Percentiles rank a stretch among this genome's conserved stretches.
These are phyloP conservation scores for Zeugodacus cucurbitae DNA, from an alignment of 1,140 invertebrate species.

Conservation along the genomic window DNA sequence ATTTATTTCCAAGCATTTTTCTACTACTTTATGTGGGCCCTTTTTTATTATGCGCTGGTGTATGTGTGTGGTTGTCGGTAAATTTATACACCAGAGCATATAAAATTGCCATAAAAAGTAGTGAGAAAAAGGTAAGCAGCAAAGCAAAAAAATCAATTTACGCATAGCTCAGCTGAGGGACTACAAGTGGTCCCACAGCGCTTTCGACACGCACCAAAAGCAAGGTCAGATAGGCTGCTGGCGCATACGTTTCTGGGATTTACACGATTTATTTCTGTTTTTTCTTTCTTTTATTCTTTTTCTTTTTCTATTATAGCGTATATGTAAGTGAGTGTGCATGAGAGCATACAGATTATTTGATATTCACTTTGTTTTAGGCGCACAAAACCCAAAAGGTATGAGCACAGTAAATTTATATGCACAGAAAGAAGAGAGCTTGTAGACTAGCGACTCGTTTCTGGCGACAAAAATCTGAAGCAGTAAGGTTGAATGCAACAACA, in stretches of 20 bases:
- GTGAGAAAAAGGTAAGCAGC: background rate
- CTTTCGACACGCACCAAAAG: background rate
- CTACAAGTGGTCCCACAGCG: background rate
- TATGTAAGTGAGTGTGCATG: background rate
- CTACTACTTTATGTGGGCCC: background rate
- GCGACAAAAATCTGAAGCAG: background rate
- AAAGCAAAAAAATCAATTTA: slow-evolving; percentile 5
- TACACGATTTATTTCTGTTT: background rate
- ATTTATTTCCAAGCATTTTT: background rate
- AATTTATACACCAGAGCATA: background rate
- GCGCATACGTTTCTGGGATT: background rate
- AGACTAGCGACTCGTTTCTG: background rate
- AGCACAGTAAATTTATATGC: background rate
- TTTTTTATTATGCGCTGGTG: background rate
- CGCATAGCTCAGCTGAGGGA: background rate
- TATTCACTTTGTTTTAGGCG: background rate
- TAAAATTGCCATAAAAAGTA: background rate
- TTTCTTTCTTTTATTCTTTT: background rate
- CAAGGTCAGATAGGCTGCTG: background rate
- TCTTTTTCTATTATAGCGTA: background rate
- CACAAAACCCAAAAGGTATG: too few species aligned
- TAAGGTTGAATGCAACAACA: too few species aligned
- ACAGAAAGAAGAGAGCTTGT: background rate
- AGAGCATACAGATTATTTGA: background rate
- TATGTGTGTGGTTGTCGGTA: background rate